Percentiles rank a stretch among this genome's conserved stretches.
Conservation (phyloP, 2,113 vertebrate species). For the Toxotes jaculatrix region DNA sequence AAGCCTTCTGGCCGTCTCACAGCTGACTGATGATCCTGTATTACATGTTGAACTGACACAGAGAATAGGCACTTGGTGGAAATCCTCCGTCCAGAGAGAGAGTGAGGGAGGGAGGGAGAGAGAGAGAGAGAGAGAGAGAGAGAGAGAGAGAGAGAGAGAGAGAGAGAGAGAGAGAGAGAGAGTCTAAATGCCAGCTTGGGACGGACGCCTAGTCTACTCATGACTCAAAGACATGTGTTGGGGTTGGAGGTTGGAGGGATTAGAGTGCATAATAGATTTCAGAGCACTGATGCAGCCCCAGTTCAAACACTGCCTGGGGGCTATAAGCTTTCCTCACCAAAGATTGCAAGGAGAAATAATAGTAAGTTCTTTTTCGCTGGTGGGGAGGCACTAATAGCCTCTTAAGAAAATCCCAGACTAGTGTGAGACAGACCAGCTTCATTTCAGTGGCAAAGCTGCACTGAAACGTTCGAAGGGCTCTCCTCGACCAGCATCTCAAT, state of each 20-base stretch:
- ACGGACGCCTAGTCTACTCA: constrained; percentile 63
- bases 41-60: constrained; percentile 70
- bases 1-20: constrained; percentile 64
- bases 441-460: constrained; percentile 40
- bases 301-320: constrained; percentile 77
- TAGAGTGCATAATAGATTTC: constrained; percentile 81
- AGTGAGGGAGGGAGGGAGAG: background rate
- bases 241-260: constrained; percentile 70
- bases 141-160: constrained; percentile 3
- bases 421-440: constrained; percentile 49
- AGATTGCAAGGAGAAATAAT: constrained; percentile 81
- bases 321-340: constrained; percentile 74
- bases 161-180: constrained; percentile 8
- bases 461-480: constrained; percentile 50
- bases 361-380: constrained; percentile 62
- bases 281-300: constrained; percentile 73
- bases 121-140: constrained; percentile 7
- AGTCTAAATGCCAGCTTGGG: constrained; percentile 73
- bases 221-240: constrained; percentile 73
- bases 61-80: constrained; percentile 60
- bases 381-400: constrained; percentile 78
- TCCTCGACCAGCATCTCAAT: constrained; percentile 17
- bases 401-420: constrained; percentile 79
- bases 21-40: constrained; percentile 77
- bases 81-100: constrained; percentile 52